Conservation (phyloP, 2,888 invertebrate genomes). For the Tipula lateralis region DNA sequence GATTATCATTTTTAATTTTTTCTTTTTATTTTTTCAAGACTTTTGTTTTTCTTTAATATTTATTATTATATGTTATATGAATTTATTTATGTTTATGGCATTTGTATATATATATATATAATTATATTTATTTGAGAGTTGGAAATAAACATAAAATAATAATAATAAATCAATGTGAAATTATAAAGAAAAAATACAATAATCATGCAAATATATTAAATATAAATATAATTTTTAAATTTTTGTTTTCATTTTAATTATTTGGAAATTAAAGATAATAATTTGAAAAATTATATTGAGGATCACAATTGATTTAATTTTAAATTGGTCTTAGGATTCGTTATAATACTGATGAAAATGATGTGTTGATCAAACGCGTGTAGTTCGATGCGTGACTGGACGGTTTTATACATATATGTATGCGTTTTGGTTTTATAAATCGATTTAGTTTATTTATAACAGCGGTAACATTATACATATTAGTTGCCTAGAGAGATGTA, state of each 20-base stretch:
- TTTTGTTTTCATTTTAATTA: slow-evolving; percentile 19
- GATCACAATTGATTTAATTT: neutral
- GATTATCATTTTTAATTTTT: slow-evolving; percentile 25
- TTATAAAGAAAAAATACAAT: neutral
- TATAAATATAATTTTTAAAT: neutral
- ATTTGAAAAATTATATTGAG: neutral
- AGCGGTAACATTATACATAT: neutral
- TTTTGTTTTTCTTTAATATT: neutral
- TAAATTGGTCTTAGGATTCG: neutral
- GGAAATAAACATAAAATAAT: neutral
- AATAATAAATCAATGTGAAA: neutral
- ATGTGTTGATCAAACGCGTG: neutral
- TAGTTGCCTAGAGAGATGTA: neutral
- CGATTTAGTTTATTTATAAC: neutral
- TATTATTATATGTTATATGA: neutral
- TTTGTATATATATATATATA: too few relatives aligned
- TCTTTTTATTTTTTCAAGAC: neutral
- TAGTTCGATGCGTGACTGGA: neutral
- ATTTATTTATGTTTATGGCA: slow-evolving; percentile 20
- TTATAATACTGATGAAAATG: slow-evolving; percentile 1
- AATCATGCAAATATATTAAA: neutral
- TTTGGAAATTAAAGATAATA: neutral
- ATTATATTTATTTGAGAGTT: neutral
- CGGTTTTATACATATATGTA: neutral
- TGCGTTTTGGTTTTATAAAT: neutral